Base-by-base conservation (phyloP, 1,140 invertebrate species). In the Pachypeltis micranthus region DNA sequence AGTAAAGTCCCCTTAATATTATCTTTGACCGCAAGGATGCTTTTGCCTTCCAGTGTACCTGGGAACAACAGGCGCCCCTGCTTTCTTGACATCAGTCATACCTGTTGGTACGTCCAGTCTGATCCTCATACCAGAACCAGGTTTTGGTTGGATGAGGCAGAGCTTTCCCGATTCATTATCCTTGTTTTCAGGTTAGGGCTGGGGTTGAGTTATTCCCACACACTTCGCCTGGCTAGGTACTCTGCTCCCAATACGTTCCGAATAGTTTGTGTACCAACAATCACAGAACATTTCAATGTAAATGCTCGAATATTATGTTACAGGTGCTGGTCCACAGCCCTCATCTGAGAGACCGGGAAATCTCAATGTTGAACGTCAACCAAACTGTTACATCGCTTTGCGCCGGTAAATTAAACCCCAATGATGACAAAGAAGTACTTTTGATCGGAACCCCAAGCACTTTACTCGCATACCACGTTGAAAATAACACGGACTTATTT, bases 401-500 rank as follows among this genome's bases (percentile, higher is more conserved):
- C 62, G 80, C 86, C 44, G 89, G 89, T 7, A 75, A 74, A 23
- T 72, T 91, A 14, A 77, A 82, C 59, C 77, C 79, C 26, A 81
- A 86, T 65, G 79, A 81, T 47, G 81, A 83, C 26, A 80, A 83
- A 74, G 92, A 95, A 72, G 77, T 89, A 66, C 76, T 96, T 3
- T 76, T 91, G 51, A 83, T 93, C 34, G 92, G 92, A 34, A 94
- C 91, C 24, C 78, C 84, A 19, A 89, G 86, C 0, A 91, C 91
- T 72, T 75, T 96, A n/a, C 77, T 95, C 62, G 92, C 85, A 0
- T 96, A 94, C 75, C 87, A 95, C 76, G 85, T 96, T 16, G 85
- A 93, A 69, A 90, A 93, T 65, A 96, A 96, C 74, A 82, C 82
- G 19, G 93, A 96, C 77, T 72, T 94, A 1, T 96, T 96, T 75